Conservation (phyloP, 2,113 vertebrate species). For the Strigops habroptila region DNA sequence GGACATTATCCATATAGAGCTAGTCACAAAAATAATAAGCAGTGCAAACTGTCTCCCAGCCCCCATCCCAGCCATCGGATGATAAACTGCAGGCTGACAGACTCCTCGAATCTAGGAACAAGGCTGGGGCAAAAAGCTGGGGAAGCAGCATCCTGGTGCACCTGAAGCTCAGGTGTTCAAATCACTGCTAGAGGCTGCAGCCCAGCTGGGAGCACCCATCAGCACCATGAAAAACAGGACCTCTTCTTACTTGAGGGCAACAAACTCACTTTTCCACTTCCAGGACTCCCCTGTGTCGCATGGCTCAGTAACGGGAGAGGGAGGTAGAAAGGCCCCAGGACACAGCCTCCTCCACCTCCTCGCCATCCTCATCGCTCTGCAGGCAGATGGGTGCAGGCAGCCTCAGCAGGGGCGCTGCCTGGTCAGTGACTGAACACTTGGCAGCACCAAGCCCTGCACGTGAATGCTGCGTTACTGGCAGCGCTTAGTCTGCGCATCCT, state of each 20-base stretch:
- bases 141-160: not conserved
- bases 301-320: rapidly evolving
- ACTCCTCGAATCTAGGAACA: not conserved
- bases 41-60: not conserved
- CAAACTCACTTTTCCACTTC: not conserved
- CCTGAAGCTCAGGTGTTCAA: not conserved
- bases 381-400: rapidly evolving
- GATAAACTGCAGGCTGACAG: not conserved
- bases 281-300: rapidly evolving
- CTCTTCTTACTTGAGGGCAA: not conserved
- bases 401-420: rapidly evolving
- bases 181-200: not conserved
- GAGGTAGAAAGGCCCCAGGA: not conserved
- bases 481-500: rapidly evolving
- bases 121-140: not conserved
- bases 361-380: rapidly evolving
- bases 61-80: not conserved
- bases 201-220: not conserved
- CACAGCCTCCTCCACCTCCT: not conserved
- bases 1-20: rapidly evolving
- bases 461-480: not conserved
- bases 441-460: not conserved
- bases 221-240: not conserved
- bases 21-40: not conserved
- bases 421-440: rapidly evolving